Conservation (phyloP, 1,140 invertebrate species). For the Drosophila bocki region DNA sequence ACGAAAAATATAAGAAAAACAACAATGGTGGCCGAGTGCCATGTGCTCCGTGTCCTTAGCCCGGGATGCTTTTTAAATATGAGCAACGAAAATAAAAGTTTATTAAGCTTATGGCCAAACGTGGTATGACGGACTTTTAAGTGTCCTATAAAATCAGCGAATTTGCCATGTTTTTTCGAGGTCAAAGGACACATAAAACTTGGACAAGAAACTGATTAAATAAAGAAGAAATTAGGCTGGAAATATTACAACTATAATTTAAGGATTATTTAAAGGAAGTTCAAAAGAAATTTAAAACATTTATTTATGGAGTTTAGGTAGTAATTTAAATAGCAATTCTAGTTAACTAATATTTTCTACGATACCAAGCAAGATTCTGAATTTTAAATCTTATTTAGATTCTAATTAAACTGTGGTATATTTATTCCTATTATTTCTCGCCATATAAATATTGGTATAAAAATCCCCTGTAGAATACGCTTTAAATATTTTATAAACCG, state of each 20-base stretch:
- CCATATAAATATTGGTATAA: no score
- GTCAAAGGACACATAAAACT: not conserved
- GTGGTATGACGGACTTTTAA: slow-evolving; percentile 11
- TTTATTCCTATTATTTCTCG: not conserved
- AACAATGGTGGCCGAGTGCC: slow-evolving; percentile 29
- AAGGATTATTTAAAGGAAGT: not conserved
- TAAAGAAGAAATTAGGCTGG: not conserved
- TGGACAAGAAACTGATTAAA: not conserved
- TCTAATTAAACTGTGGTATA: not conserved
- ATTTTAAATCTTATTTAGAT: no score
- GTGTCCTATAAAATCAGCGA: slow-evolving; percentile 7
- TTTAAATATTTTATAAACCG: not conserved
- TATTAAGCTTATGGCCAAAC: slow-evolving; percentile 42
- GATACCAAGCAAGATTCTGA: not conserved
- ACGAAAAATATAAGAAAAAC: slow-evolving; percentile 1
- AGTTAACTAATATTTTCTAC: not conserved
- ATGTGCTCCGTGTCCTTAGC: slow-evolving; percentile 33
- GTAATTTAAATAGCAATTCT: not conserved
- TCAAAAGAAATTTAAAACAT: no score
- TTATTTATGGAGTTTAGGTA: not conserved
- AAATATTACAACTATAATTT: no score
- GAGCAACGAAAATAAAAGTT: slow-evolving; percentile 42
- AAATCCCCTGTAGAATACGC: not conserved
- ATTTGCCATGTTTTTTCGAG: not conserved
- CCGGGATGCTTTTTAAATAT: slow-evolving; percentile 44